These are phyloP conservation scores for Leucoraja ocellata DNA, from an alignment of 2,797 vertebrate genomes.

Conservation along the genomic window DNA sequence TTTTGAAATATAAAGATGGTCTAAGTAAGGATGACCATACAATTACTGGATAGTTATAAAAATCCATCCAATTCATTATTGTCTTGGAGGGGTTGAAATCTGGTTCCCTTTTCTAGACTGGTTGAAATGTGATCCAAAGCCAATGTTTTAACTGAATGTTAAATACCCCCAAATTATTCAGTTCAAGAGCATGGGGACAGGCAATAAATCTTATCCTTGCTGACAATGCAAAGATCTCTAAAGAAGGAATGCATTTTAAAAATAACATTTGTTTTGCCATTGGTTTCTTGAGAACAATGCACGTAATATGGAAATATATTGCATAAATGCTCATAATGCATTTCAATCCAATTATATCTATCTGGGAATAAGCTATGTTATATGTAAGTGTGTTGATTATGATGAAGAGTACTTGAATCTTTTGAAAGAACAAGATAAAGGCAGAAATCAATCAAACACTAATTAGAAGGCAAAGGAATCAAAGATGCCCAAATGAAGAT, in stretches of 20 bases:
- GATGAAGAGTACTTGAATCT: not conserved
- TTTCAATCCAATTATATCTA: not conserved
- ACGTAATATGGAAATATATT: not conserved
- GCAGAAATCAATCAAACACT: not conserved
- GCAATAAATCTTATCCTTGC: not conserved
- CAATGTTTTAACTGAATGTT: too few relatives aligned
- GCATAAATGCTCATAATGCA: not conserved
- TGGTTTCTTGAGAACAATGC: not conserved
- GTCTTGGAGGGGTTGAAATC: too few relatives aligned
- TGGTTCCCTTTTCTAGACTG: too few relatives aligned
- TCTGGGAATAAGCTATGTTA: not conserved
- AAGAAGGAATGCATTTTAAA: not conserved
- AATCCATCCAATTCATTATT: too few relatives aligned
- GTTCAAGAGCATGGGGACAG: too few relatives aligned
- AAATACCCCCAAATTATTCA: too few relatives aligned
- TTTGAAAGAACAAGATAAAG: not conserved
- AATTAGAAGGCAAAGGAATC: not conserved
- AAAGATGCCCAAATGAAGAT: not conserved
- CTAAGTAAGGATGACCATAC: too few relatives aligned
- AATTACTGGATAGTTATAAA: too few relatives aligned
- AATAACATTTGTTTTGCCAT: not conserved
- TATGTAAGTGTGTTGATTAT: not conserved
- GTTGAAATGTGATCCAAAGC: too few relatives aligned
- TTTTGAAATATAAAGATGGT: too few relatives aligned
- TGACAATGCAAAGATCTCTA: not conserved